Percentiles rank a stretch among this genome's conserved stretches.
These are phyloP conservation scores for Cuniculus paca DNA, from an alignment of 2,797 vertebrate genomes.

Conservation along the genomic window DNA sequence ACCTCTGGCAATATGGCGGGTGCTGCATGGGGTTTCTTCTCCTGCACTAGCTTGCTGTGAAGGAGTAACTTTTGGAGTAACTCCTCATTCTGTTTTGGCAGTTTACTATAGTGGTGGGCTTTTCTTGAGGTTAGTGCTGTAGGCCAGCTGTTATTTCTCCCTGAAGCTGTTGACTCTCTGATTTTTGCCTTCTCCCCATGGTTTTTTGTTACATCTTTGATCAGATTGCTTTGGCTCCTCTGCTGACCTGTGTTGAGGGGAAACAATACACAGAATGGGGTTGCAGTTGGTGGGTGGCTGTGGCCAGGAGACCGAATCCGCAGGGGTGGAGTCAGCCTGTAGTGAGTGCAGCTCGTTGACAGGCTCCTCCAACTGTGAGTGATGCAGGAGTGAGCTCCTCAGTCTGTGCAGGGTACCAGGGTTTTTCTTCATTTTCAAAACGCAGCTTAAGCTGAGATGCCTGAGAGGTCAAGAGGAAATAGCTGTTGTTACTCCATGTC, in stretches of 20 bases:
- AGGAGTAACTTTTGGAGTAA: background rate
- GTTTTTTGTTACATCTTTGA: background rate
- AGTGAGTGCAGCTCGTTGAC: background rate
- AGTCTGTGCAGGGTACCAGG: background rate
- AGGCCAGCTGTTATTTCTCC: background rate
- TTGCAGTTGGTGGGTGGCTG: background rate
- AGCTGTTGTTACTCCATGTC: background rate
- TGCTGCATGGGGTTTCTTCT: background rate
- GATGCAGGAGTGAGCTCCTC: background rate
- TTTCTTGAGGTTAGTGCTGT: background rate
- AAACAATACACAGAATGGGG: background rate
- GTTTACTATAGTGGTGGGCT: background rate
- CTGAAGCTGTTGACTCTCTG: background rate
- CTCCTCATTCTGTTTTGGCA: background rate
- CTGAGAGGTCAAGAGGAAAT: background rate
- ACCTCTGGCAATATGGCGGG: background rate
- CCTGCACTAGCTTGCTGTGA: background rate
- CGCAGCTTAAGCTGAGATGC: background rate
- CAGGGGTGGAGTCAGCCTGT: background rate
- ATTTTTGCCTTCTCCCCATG: background rate
- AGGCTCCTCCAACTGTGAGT: background rate
- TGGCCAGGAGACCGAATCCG: background rate
- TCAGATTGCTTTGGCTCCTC: background rate
- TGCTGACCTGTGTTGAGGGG: background rate
- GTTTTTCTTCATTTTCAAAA: constrained; percentile 30